phyloP scores from a whole-genome alignment of 2,888 invertebrate species.

The Antheraea assamensis region DNA sequence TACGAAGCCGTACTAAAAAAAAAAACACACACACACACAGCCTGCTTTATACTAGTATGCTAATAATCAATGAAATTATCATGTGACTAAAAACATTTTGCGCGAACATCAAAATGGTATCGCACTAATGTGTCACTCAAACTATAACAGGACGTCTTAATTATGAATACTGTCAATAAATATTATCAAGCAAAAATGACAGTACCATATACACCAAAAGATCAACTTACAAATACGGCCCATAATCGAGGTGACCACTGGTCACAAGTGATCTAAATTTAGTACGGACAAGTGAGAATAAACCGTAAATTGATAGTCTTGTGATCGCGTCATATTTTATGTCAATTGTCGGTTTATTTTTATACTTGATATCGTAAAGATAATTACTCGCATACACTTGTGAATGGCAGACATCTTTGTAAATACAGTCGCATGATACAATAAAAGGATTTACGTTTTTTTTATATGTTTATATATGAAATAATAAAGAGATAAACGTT shows the following conservation, averaged over 20 bases:
- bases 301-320: conserved; percentile 59
- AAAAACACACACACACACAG: too few species aligned
- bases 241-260: conserved; percentile 66
- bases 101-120: background rate
- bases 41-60: conserved; percentile 17
- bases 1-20: background rate
- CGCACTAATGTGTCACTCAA: conserved; percentile 24
- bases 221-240: conserved; percentile 45
- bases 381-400: conserved; percentile 25
- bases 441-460: conserved; percentile 15
- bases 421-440: conserved; percentile 12
- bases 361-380: conserved; percentile 48
- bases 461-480: conserved; percentile 6
- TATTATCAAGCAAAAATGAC: conserved; percentile 60
- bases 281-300: conserved; percentile 59
- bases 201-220: conserved; percentile 47
- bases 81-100: conserved; percentile 23
- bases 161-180: conserved; percentile 47
- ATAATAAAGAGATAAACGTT: conserved; percentile 8
- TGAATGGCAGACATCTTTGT: conserved; percentile 16
- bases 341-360: conserved; percentile 66
- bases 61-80: conserved; percentile 30
- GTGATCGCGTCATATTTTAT: conserved; percentile 49
- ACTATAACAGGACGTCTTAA: conserved; percentile 41
- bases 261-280: conserved; percentile 70